A percentile compares a stretch with the other conserved stretches of the same genome.
Conservation (phyloP, 1,140 invertebrate species). For the Drosophila parabipectinata region DNA sequence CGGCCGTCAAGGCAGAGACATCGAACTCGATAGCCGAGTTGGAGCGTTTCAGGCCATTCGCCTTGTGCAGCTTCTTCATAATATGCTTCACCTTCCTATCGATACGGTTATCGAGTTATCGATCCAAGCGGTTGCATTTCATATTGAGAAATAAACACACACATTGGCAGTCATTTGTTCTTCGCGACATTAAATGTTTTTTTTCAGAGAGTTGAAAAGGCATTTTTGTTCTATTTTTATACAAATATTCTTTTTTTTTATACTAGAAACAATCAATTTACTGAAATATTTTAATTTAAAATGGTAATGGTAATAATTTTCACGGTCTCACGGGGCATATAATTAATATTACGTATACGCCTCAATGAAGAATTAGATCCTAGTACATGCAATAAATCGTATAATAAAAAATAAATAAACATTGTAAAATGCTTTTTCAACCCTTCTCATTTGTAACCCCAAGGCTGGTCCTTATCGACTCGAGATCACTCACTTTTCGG, state of each 20-base stretch:
- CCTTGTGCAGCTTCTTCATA: slow-evolving; percentile 83
- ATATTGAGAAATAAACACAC: slow-evolving; percentile 27
- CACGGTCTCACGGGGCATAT: background rate
- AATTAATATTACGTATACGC: background rate
- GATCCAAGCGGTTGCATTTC: slow-evolving; percentile 22
- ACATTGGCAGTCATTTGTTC: slow-evolving; percentile 14
- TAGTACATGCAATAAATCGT: too few relatives aligned
- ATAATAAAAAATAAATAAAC: too few relatives aligned
- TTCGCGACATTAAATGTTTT: background rate
- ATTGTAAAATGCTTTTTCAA: slow-evolving; percentile 15
- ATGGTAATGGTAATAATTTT: background rate
- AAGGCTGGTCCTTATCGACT: background rate
- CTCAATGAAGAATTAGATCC: too few relatives aligned
- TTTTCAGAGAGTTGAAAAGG: slow-evolving; percentile 4
- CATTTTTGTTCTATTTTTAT: background rate
- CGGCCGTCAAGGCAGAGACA: slow-evolving; percentile 87
- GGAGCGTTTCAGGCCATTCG: slow-evolving; percentile 85
- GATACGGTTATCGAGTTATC: slow-evolving; percentile 8
- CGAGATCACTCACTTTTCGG: slow-evolving; percentile 84
- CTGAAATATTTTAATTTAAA: too few relatives aligned
- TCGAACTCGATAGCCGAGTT: slow-evolving; percentile 91
- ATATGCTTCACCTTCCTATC: slow-evolving; percentile 79
- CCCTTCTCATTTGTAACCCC: slow-evolving; percentile 1
- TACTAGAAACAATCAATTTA: too few relatives aligned
- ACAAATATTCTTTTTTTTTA: background rate